These are phyloP conservation scores for Gymnothorax reevesii DNA, from an alignment of 2,797 vertebrate species.

Conservation along the genomic window DNA sequence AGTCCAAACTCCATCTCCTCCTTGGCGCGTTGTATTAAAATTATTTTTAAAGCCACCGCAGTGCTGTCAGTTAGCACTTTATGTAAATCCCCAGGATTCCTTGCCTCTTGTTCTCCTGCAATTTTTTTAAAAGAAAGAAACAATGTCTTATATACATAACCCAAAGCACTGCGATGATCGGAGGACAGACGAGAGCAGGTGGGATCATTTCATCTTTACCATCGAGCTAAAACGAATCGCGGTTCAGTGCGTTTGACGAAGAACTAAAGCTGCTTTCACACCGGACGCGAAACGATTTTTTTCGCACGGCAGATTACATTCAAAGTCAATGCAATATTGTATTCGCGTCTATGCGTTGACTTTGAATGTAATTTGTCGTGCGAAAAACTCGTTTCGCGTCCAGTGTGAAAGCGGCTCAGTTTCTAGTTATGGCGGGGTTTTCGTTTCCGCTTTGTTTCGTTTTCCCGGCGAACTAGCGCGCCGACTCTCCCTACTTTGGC, in stretches of 20 bases:
- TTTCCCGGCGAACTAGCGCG: neutral
- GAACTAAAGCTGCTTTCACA: neutral
- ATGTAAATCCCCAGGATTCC: too few relatives aligned
- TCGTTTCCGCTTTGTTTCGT: neutral
- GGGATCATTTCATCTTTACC: neutral
- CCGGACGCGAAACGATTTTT: too few relatives aligned
- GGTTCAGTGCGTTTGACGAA: neutral
- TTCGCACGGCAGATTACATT: too few relatives aligned
- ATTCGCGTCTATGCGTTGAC: too few relatives aligned
- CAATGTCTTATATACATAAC: slow-evolving; percentile 30
- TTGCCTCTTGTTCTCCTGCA: too few relatives aligned
- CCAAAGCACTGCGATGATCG: slow-evolving; percentile 21
- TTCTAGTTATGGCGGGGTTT: neutral
- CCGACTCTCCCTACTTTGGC: neutral
- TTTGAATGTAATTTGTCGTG: too few relatives aligned
- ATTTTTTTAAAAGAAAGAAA: neutral
- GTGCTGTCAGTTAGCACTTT: too few relatives aligned
- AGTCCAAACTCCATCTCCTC: slow-evolving; percentile 13
- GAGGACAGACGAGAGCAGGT: slow-evolving; percentile 24
- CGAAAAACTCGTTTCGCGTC: too few relatives aligned
- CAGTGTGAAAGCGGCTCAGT: too few relatives aligned
- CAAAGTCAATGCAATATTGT: too few relatives aligned
- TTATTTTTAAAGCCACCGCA: neutral
- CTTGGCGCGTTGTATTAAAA: slow-evolving; percentile 42
- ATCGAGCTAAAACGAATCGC: neutral